A percentile compares a stretch with the other conserved stretches of the same genome.
Evolutionary conservation across 2,113 vertebrate species (phyloP).

Genomic region (Colossoma macropomum): DNA sequence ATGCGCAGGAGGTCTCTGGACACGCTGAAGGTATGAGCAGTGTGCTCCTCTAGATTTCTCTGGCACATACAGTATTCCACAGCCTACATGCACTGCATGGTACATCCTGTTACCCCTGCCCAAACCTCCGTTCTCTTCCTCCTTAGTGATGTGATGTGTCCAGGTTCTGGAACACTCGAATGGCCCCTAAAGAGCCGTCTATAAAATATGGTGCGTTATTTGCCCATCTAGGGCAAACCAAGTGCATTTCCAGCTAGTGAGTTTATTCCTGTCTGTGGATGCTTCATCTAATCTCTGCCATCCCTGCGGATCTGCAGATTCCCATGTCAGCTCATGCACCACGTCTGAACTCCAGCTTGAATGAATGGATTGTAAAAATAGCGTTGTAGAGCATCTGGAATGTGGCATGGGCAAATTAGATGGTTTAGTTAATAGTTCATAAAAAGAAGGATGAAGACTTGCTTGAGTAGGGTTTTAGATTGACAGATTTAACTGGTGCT

Average conservation of each 20-base stretch:
- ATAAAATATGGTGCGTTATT: background rate
- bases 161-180: background rate
- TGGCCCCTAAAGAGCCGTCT: background rate
- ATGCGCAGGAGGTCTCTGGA: background rate
- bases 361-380: constrained; percentile 1
- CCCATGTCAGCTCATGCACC: background rate
- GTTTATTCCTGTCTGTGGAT: background rate
- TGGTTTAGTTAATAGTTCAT: too few relatives aligned
- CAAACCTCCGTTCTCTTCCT: background rate
- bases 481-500: too few relatives aligned
- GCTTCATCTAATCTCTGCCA: background rate
- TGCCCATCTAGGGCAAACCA: background rate
- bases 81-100: background rate
- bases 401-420: background rate
- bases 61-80: background rate
- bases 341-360: background rate
- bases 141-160: background rate
- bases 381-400: background rate
- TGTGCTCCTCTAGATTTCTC: background rate
- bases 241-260: background rate
- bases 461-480: too few relatives aligned
- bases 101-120: background rate
- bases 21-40: background rate
- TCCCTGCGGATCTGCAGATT: background rate
- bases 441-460: too few relatives aligned